Evolutionary conservation across 2,113 vertebrate genomes (phyloP), one percentile per base, ranked within the genome.

Genomic region (Verasper variegatus): DNA sequence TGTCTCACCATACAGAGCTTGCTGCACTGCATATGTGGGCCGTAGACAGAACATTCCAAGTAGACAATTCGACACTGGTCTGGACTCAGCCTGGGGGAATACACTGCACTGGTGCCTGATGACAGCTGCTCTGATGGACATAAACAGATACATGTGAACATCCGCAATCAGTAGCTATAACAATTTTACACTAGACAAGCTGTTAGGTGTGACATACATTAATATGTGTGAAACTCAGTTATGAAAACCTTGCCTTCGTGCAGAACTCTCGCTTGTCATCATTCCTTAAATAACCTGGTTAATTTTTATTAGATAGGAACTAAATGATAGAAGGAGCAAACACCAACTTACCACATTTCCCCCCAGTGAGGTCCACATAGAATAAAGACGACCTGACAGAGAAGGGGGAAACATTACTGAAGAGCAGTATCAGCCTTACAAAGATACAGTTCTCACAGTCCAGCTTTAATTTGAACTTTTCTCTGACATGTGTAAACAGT

Each of bases 1-100:
- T 27, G 60, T 73, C 94, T 95, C 78, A 99, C 98, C 97, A 98
- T 94, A 74, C 94, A 75, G 18, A 98, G 93, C 35, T 89, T 81
- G 87, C 91, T 93, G 93, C 97, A 98, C 78, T 97, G 96, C 60
- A 94, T 94, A 88, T 98, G 98, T 35, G 96, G 95, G 0, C 95
- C 94, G 58, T 93, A 96, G 31, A 95, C 89, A 0, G 9, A 84
- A 67, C 94, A 96, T 84, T 94, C 95, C 63, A 98, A 92, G 86
- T 97, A 99, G 47, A 96, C 80, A 21, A 99, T 95, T 27, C 91
- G 93, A 86, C 90, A 97, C 27, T 95, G 93, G 5, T 99, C 95
- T 4, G 98, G 98, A 82, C 98, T 99, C 71, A 99, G 93, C n/a
- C 96, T 94, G 0, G 98, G 98, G 31, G 97, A 99, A 80, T 59